phyloP scores from a whole-genome alignment of 2,888 invertebrate genomes.

The Chydorus sphaericus region DNA sequence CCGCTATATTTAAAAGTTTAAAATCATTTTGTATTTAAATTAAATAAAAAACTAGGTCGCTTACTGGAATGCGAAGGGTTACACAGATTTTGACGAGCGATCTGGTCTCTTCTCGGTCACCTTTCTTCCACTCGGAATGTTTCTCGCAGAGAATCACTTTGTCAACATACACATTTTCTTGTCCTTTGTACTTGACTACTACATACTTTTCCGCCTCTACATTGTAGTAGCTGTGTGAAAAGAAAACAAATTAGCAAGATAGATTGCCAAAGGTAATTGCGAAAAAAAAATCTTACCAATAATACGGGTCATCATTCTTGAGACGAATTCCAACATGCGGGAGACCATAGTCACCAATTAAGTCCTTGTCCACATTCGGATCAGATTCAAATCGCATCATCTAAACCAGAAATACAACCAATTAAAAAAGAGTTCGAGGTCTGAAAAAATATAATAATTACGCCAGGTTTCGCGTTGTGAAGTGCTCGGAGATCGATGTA shows the following conservation, averaged over 20 bases:
- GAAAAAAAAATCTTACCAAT: slow-evolving; percentile 55
- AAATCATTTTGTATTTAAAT: slow-evolving; percentile 1
- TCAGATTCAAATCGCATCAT: slow-evolving; percentile 46
- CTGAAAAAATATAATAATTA: neutral
- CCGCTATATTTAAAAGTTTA: slow-evolving; percentile 44
- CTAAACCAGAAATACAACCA: neutral
- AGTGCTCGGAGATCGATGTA: slow-evolving; percentile 46
- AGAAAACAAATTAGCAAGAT: slow-evolving; percentile 13
- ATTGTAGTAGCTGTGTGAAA: slow-evolving; percentile 45
- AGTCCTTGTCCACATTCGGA: slow-evolving; percentile 37
- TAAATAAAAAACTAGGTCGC: too few relatives aligned
- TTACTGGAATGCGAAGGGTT: slow-evolving; percentile 58
- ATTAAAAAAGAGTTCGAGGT: neutral
- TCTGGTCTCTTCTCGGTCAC: slow-evolving; percentile 43
- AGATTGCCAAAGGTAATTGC: too few relatives aligned
- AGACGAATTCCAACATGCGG: slow-evolving; percentile 66
- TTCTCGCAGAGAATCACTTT: slow-evolving; percentile 66
- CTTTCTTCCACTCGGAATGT: slow-evolving; percentile 40
- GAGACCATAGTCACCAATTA: slow-evolving; percentile 70
- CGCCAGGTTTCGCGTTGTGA: too few relatives aligned
- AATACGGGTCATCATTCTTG: slow-evolving; percentile 52
- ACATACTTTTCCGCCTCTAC: slow-evolving; percentile 46
- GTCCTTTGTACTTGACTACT: slow-evolving; percentile 49
- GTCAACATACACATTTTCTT: slow-evolving; percentile 64
- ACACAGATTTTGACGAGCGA: too few relatives aligned